Evolutionary conservation across 2,888 invertebrate species (phyloP).

Genomic region (Serrognathus titanus): DNA sequence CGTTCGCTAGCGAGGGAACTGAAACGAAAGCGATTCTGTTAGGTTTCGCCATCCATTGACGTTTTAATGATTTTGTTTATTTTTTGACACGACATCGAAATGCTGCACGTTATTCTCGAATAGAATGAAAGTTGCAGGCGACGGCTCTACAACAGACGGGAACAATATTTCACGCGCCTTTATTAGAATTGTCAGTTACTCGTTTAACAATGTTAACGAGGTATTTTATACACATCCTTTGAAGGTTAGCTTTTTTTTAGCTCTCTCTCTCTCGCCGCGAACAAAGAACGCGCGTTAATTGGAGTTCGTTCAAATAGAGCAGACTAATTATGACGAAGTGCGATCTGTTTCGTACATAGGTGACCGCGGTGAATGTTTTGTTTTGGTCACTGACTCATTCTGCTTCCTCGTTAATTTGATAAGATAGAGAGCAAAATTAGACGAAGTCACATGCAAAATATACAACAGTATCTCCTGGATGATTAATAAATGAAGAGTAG

Average conservation of each 20-base stretch:
- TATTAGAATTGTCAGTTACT: conserved; percentile 30
- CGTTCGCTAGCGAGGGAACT: conserved; percentile 48
- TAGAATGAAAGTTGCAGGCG: no score
- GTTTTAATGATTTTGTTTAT: no score
- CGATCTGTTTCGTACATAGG: background rate
- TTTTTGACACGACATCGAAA: no score
- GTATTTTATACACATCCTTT: conserved; percentile 25
- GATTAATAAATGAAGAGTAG: no score
- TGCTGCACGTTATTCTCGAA: no score
- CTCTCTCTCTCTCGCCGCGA: background rate
- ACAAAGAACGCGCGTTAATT: conserved; percentile 18
- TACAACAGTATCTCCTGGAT: no score
- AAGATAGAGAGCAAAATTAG: background rate
- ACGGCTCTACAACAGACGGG: background rate
- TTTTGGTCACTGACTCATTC: background rate
- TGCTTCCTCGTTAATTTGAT: background rate
- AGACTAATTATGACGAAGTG: conserved; percentile 15
- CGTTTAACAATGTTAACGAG: conserved; percentile 27
- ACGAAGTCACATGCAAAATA: no score
- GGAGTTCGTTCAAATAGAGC: conserved; percentile 19
- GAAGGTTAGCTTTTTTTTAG: conserved; percentile 18
- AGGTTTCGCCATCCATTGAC: background rate
- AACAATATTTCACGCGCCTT: conserved; percentile 14
- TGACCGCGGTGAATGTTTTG: conserved; percentile 2
- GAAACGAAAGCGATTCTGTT: conserved; percentile 35